Base-by-base conservation (phyloP, 1,140 invertebrate genomes). In the Listronotus bonariensis region DNA sequence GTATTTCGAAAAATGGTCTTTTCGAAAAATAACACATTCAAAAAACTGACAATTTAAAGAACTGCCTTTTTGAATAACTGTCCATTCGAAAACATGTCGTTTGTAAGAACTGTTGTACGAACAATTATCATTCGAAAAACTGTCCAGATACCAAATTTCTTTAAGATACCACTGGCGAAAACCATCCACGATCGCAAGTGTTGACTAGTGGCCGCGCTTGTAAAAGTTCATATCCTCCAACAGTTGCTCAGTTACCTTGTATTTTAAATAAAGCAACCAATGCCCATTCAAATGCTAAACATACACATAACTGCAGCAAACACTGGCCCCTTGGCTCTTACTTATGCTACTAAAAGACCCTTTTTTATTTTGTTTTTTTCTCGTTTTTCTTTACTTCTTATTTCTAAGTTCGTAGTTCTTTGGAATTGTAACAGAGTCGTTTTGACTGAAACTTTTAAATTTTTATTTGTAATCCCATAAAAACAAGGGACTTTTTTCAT, bases 181-280 rank as follows among this genome's bases (percentile, higher is more conserved):
- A 43, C n/a, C 10, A 5, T 14, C 26, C 18, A 11, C 34, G 17
- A 48, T 18, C 41, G 15, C 26, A 40, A 40, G 46, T 59, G 45
- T 41, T 59, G 57, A 59, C 57, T 48, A 49, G 53, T 58, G 46
- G 46, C 48, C 18, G 18, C n/a, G 15, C 54, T 48, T 65, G 62
- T 65, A 48, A 34, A 56, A 65, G 40, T 65, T 62, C 63, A 48
- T 48, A 65, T 58, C 38, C 36, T 45, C 32, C 32, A 54, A 52
- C 63, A 65, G 63, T 52, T 65, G 63, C 63, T 57, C 63, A 58
- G 63, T 65, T 65, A 65, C 63, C 54, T 58, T 58, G 43, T 65
- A 40, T 57, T 65, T 65, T 65, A 57, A 65, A 65, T 65, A 65
- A 65, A 65, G 31, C 46, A 59, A 34, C 57, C 51, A 56, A 58